phyloP scores from a whole-genome alignment of 2,888 invertebrate genomes.

The Argyra leucocephala region DNA sequence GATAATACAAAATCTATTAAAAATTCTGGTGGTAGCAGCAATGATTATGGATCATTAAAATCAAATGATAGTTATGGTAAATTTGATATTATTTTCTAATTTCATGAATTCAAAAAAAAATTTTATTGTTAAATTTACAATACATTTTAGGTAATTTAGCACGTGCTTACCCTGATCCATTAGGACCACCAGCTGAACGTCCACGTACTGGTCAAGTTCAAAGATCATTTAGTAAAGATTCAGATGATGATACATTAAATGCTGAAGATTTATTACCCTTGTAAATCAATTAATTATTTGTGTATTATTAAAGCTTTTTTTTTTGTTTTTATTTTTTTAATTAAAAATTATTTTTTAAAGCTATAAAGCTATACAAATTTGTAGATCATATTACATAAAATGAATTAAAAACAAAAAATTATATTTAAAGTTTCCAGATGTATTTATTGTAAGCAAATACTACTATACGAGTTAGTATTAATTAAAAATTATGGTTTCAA shows the following conservation, averaged over 20 bases:
- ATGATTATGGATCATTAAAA: conserved; percentile 14
- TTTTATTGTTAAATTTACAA: background rate
- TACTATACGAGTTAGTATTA: too few relatives aligned
- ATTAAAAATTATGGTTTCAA: too few relatives aligned
- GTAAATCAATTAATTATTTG: conserved; percentile 28
- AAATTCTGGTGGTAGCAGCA: conserved; percentile 7
- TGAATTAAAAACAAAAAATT: too few relatives aligned
- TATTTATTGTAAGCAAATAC: too few relatives aligned
- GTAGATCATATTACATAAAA: too few relatives aligned
- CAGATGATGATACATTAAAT: conserved; percentile 41
- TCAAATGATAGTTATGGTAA: conserved; percentile 15
- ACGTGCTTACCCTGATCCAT: conserved; percentile 34
- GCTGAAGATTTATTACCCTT: conserved; percentile 40
- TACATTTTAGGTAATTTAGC: conserved; percentile 9
- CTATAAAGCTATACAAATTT: too few relatives aligned
- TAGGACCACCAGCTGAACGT: conserved; percentile 41
- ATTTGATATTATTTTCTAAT: conserved; percentile 7
- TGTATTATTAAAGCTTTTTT: too few relatives aligned
- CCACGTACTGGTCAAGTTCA: conserved; percentile 40
- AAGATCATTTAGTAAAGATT: conserved; percentile 32
- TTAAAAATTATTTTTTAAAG: too few relatives aligned
- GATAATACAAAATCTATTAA: conserved; percentile 13
- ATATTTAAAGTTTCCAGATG: too few relatives aligned
- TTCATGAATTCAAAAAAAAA: background rate
- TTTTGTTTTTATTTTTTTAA: background rate